A percentile compares a stretch with the other conserved stretches of the same genome.
Conservation (phyloP, 2,888 invertebrate species). For the Gryllus longicercus region DNA sequence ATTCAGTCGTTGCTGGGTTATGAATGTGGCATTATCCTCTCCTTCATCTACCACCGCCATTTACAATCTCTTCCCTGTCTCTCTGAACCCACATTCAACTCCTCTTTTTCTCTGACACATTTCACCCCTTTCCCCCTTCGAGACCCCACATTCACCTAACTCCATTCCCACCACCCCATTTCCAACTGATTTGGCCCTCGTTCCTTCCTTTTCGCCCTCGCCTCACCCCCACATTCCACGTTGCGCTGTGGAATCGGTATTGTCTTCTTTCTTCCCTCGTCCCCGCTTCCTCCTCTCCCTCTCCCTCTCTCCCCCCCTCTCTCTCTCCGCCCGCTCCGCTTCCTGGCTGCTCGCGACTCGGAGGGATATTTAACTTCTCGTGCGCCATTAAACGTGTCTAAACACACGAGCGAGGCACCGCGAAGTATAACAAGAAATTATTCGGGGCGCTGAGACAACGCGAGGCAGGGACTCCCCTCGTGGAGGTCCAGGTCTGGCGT, state of each 20-base stretch:
- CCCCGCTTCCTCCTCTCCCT: background rate
- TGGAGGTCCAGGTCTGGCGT: too few species aligned
- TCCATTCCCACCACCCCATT: too few species aligned
- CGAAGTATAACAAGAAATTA: conserved; percentile 17
- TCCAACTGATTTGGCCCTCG: background rate
- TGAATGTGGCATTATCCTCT: too few species aligned
- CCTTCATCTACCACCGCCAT: too few species aligned
- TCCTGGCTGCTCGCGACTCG: background rate
- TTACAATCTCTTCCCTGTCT: too few species aligned
- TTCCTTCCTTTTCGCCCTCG: background rate
- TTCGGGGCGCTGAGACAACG: background rate
- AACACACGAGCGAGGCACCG: background rate
- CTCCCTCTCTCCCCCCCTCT: background rate
- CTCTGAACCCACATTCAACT: too few species aligned
- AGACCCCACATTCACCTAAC: too few species aligned
- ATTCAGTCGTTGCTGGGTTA: too few species aligned
- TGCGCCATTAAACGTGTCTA: conserved; percentile 4
- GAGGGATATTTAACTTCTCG: conserved; percentile 17
- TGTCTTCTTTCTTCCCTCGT: background rate
- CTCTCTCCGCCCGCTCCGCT: background rate
- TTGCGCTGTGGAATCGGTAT: background rate
- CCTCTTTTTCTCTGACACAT: too few species aligned
- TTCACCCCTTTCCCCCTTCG: too few species aligned
- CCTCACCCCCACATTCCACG: background rate
- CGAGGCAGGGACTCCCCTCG: too few species aligned